Evolutionary conservation across 2,113 vertebrate species (phyloP).

Genomic region (crab-eating macaque (Macaca fascicularis)): DNA sequence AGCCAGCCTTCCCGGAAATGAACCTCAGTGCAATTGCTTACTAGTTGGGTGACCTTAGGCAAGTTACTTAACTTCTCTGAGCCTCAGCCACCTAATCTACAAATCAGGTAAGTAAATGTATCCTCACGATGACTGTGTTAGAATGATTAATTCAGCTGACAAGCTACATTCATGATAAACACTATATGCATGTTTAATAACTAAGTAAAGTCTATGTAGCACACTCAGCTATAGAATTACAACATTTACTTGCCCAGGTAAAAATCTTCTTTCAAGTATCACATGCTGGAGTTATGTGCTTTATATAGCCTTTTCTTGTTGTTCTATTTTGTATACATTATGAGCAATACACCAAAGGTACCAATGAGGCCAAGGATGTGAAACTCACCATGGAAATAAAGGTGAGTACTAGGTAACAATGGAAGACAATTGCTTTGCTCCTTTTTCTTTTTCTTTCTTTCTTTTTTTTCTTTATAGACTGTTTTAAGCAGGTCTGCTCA

Average conservation of each 20-base stretch:
- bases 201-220: neutral
- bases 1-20: neutral
- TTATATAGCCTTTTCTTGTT: neutral
- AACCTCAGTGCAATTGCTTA: neutral
- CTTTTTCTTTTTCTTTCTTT: constrained; percentile 17
- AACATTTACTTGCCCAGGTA: neutral
- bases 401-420: neutral
- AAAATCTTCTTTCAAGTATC: neutral
- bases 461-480: constrained; percentile 55
- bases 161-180: neutral
- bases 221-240: neutral
- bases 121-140: neutral
- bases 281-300: neutral
- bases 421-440: constrained; percentile 43
- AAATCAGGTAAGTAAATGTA: neutral
- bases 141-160: neutral
- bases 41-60: too few species aligned
- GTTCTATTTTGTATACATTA: neutral
- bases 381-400: neutral
- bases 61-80: neutral
- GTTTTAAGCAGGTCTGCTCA: neutral
- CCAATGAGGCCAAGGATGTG: neutral
- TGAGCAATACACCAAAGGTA: neutral
- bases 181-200: neutral
- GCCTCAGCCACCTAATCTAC: neutral